phyloP scores from a whole-genome alignment of 1,140 invertebrate species.

The Drosophila nikananu region DNA sequence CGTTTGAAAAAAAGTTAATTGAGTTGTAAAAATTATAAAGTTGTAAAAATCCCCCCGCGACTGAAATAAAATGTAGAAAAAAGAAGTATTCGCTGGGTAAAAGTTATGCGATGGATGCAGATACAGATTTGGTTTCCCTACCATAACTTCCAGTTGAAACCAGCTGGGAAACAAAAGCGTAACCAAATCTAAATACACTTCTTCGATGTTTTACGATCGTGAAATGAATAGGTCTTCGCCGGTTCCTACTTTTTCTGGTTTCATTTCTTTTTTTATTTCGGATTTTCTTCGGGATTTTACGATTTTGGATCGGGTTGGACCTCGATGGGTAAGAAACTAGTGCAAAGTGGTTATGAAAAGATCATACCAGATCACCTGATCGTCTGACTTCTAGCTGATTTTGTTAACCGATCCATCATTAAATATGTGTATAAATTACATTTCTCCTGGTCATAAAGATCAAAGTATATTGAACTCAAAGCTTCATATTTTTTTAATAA shows the following conservation, averaged over 20 bases:
- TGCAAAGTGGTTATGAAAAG: slow-evolving; percentile 47
- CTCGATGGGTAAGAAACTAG: slow-evolving; percentile 30
- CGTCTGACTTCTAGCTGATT: slow-evolving; percentile 4
- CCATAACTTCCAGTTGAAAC: slow-evolving; percentile 71
- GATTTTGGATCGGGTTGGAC: slow-evolving; percentile 31
- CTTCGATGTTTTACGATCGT: slow-evolving; percentile 66
- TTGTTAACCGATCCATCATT: slow-evolving; percentile 11
- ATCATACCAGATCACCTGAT: slow-evolving; percentile 37
- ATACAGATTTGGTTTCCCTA: slow-evolving; percentile 46
- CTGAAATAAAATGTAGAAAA: slow-evolving; percentile 4
- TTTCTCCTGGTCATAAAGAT: background rate
- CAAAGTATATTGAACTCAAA: slow-evolving; percentile 1
- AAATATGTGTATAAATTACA: slow-evolving; percentile 14
- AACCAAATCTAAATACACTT: slow-evolving; percentile 62
- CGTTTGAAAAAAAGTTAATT: slow-evolving; percentile 79
- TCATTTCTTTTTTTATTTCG: slow-evolving; percentile 29
- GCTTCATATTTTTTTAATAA: no score
- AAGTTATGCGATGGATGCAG: slow-evolving; percentile 50
- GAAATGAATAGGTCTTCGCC: slow-evolving; percentile 73
- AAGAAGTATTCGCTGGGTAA: slow-evolving; percentile 46
- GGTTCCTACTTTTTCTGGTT: slow-evolving; percentile 30
- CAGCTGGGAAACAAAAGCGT: slow-evolving; percentile 67
- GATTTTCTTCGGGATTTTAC: slow-evolving; percentile 62
- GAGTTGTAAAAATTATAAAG: slow-evolving; percentile 84
- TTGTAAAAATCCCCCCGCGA: slow-evolving; percentile 62